Percentiles rank a stretch among this genome's conserved stretches.
phyloP scores from a whole-genome alignment of 2,113 vertebrate species.

The Vidua macroura region DNA sequence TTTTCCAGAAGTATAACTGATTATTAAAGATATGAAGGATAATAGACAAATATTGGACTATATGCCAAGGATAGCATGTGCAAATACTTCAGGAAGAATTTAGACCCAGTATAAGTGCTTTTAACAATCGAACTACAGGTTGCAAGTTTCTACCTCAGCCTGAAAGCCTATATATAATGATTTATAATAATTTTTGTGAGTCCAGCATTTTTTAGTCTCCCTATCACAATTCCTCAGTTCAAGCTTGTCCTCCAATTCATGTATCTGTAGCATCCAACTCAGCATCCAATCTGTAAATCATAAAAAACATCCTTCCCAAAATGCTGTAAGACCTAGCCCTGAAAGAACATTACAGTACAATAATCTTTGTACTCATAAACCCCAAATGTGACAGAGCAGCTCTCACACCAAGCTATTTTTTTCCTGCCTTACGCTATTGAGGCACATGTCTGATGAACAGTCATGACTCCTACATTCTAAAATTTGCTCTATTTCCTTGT shows the following conservation, averaged over 20 bases:
- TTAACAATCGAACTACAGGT: not conserved
- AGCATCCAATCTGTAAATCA: not conserved
- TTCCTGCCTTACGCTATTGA: not conserved
- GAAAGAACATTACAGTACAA: not conserved
- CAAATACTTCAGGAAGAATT: not conserved
- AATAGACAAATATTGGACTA: not conserved
- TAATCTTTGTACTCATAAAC: not conserved
- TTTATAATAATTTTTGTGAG: not conserved
- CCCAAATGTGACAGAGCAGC: not conserved
- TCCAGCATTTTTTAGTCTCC: not conserved
- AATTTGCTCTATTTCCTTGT: not conserved
- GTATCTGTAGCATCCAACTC: not conserved
- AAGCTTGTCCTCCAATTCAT: not conserved
- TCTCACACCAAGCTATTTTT: not conserved
- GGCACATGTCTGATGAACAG: fast-evolving
- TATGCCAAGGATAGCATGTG: not conserved
- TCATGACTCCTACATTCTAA: not conserved
- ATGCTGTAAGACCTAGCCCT: not conserved
- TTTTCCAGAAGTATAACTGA: not conserved
- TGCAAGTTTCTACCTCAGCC: not conserved
- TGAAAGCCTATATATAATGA: not conserved
- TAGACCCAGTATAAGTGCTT: not conserved
- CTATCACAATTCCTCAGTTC: not conserved
- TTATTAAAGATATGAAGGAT: not conserved
- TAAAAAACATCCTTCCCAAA: not conserved